Conservation (phyloP, 2,113 vertebrate genomes). For the Piprites chloris region DNA sequence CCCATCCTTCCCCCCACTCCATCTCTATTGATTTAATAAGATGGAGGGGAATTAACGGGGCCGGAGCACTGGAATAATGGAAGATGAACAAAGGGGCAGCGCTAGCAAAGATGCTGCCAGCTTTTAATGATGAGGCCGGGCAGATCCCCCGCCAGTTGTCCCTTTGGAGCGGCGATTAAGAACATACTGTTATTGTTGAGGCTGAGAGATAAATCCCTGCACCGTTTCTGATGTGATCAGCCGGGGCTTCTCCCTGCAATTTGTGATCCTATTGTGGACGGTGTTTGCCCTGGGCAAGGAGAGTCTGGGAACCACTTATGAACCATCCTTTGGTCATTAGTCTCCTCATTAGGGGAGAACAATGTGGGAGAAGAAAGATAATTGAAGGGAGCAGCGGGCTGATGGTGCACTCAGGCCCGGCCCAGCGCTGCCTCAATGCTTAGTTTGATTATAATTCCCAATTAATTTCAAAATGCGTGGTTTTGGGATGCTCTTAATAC, state of each 20-base stretch:
- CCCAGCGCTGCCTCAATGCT: background rate
- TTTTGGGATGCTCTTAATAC: background rate
- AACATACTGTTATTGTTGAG: constrained; percentile 58
- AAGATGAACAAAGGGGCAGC: constrained; percentile 63
- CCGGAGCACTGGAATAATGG: constrained; percentile 35
- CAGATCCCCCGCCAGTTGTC: constrained; percentile 59
- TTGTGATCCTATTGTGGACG: constrained; percentile 84
- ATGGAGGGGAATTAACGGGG: constrained; percentile 60
- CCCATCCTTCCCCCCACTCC: background rate
- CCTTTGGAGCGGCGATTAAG: constrained; percentile 68
- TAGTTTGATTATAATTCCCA: constrained; percentile 24
- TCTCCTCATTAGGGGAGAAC: constrained; percentile 82
- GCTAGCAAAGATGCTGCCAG: constrained; percentile 64
- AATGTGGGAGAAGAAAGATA: constrained; percentile 61
- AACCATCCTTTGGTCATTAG: constrained; percentile 73
- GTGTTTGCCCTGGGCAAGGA: constrained; percentile 71
- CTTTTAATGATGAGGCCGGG: constrained; percentile 63
- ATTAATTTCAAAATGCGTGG: constrained; percentile 31
- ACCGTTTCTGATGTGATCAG: constrained; percentile 85
- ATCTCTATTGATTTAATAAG: constrained; percentile 68
- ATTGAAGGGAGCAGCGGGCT: constrained; percentile 68
- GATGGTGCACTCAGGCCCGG: constrained; percentile 38
- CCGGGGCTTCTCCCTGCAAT: constrained; percentile 61
- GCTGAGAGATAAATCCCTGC: constrained; percentile 73
- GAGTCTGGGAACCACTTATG: constrained; percentile 80